Conservation (phyloP, 2,888 invertebrate genomes). For the Gisinianus flammeolus region DNA sequence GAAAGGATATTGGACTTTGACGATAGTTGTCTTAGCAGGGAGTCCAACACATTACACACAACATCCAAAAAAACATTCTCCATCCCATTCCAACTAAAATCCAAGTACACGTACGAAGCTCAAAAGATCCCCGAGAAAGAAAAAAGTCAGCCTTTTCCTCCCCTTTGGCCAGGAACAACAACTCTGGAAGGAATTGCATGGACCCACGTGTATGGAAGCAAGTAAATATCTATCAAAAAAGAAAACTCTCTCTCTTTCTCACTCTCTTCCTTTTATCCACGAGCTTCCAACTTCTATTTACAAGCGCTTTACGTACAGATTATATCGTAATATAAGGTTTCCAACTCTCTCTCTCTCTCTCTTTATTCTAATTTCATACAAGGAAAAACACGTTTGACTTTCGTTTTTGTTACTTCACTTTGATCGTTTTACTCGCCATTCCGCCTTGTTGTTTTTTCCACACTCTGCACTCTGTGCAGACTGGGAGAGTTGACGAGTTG, state of each 20-base stretch:
- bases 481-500: no score
- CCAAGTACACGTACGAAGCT: neutral
- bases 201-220: neutral
- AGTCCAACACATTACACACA: constrained; percentile 34
- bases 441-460: no score
- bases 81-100: no score
- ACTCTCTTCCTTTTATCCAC: neutral
- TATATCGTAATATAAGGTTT: no score
- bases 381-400: no score
- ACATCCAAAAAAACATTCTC: no score
- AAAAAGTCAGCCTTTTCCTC: neutral
- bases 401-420: no score
- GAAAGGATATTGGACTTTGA: constrained; percentile 42
- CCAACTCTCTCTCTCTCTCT: no score
- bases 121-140: neutral
- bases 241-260: neutral
- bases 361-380: no score
- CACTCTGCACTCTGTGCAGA: no score
- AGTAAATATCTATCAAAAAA: constrained; percentile 7
- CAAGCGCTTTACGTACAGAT: neutral
- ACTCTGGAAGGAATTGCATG: neutral
- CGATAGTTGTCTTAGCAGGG: constrained; percentile 42
- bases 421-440: no score
- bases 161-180: neutral
- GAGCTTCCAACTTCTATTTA: neutral